Evolutionary conservation across 2,797 vertebrate species (phyloP), one percentile per base, ranked within the genome.

Genomic region (Enteromius anoplus): DNA sequence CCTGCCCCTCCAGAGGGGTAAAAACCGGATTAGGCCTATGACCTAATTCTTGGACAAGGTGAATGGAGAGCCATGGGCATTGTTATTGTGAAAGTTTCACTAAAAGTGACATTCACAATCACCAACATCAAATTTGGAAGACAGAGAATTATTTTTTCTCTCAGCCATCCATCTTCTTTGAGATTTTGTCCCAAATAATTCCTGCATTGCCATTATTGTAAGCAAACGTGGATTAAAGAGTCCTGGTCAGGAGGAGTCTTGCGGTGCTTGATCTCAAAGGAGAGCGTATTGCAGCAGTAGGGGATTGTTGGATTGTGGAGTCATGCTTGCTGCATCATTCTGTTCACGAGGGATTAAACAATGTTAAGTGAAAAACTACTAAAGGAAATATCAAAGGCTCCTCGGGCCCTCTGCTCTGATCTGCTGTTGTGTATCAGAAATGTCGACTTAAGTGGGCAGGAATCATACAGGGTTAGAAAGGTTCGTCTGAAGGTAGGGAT

Each of bases 331-430:
- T 84, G 58, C 86, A 80, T 91, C 88, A 88, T 87, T 88, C 85
- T 78, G 89, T 51, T 51, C 65, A 55, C 55, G 64, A 88, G 81
- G 90, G 92, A 93, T 92, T 91, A 91, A 92, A 91, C 85, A 86
- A 62, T 88, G 75, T 88, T 84, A 89, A 90, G 91, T 40, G 37
- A 8, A 40, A 40, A 40, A 40, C 37, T 40, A 40, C 37, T 7
- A 40, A 40, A 40, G 12, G 82, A 89, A 88, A 90, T 89, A 85
- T 88, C 42, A 83, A 47, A 49, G 55, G 70, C 49, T 80, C 49
- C 40, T 75, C 19, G 29, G 10, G 53, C 42, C 23, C 34, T 69
- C 49, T n/a, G n/a, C 78, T 68, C 23, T 0, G 37, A 80, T 70
- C 23, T 45, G 15, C 34, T 70, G 23, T 26, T 23, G n/a, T 79